A percentile compares a stretch with the other conserved stretches of the same genome.
Evolutionary conservation across 2,888 invertebrate genomes (phyloP).

Genomic region (Cordilura impudica): DNA sequence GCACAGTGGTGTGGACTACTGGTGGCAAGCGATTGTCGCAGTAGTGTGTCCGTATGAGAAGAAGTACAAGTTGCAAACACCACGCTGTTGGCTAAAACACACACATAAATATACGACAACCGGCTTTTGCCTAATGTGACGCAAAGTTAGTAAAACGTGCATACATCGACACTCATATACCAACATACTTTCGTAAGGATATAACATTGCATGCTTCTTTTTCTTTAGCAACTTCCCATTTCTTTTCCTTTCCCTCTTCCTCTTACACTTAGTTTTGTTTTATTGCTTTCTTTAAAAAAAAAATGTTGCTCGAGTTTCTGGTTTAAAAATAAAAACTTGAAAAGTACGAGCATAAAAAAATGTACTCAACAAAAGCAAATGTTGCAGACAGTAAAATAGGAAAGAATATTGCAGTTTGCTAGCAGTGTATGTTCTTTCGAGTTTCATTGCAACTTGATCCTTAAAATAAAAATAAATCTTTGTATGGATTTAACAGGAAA

Average conservation of each 20-base stretch:
- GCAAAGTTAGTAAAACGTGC: constrained; percentile 26
- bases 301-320: constrained; percentile 13
- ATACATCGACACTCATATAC: background rate
- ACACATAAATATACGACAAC: background rate
- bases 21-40: background rate
- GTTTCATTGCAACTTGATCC: constrained; percentile 28
- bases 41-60: background rate
- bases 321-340: background rate
- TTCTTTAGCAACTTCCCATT: constrained; percentile 37
- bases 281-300: background rate
- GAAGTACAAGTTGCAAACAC: background rate
- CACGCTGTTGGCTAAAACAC: constrained; percentile 34
- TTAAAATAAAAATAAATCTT: constrained; percentile 29
- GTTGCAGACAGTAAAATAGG: constrained; percentile 30
- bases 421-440: constrained; percentile 30
- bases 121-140: constrained; percentile 49
- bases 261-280: background rate
- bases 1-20: background rate
- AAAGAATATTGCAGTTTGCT: constrained; percentile 17
- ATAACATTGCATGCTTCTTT: constrained; percentile 23
- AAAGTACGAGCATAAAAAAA: constrained; percentile 5
- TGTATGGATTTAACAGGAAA: background rate
- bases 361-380: constrained; percentile 32
- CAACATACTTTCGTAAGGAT: background rate
- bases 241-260: background rate